Evolutionary conservation across 2,888 invertebrate species (phyloP), one percentile per base, ranked within the genome.

Genomic region (Lagria hirta): DNA sequence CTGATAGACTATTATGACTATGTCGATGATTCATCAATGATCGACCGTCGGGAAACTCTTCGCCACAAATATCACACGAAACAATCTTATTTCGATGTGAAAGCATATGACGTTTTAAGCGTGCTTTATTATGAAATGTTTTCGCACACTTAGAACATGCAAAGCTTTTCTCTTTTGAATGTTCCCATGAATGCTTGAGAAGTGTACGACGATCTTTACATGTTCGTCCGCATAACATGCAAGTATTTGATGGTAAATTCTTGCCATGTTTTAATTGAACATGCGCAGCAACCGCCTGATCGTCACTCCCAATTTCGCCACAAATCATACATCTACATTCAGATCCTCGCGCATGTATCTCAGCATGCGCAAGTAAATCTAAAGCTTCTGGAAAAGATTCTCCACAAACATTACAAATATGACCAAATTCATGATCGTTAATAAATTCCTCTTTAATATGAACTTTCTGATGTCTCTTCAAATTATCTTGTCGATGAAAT

Each of bases 321-420:
- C 84, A 84, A 24, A 82, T 69, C 65, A 83, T 76, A 61, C 83
- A 83, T 36, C 83, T 57, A 43, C 75, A 75, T 7, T 77, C 76
- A 29, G 75, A 71, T 42, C 73, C 78, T 60, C 83, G 73, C 23
- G 86, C 83, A 68, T 89, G 88, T 3, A 83, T 75, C 73, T 88
- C 88, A 1, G 87, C 86, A 70, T 88, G 88, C 11, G 88, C 86
- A 26, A 87, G 73, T 53, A 88, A 75, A 65, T 86, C 86, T 58
- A 86, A 70, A 35, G 86, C 86, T 73, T 86, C 86, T 23, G 80
- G 77, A 67, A 87, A 89, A 48, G 79, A 79, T 70, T 87, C 86
- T 28, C 88, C 88, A 67, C 89, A 89, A 20, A 84, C 86, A 64
- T 82, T 85, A 67, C 89, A 90, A 51, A 83, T 78, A 66, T 88